Evolutionary conservation across 2,113 vertebrate species (phyloP), one percentile per base, ranked within the genome.

Genomic region (Clarias gariepinus): DNA sequence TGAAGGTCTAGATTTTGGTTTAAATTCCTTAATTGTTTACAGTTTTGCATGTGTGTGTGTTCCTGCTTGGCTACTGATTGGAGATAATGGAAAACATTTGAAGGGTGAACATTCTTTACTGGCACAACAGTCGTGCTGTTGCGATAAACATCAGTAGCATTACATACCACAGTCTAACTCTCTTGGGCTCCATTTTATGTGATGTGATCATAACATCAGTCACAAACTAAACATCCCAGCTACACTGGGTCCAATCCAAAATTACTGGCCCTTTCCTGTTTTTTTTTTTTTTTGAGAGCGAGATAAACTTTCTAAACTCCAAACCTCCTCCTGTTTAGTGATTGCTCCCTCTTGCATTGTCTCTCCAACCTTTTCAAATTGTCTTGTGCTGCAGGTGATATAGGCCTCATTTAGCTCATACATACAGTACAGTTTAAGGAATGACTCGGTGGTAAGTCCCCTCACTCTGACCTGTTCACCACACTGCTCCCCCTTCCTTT

Each of bases 341-440:
- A 47, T 77, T 28, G 13, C 21, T 25, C 25, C 53, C 47, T 76
- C 41, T n/a, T 5, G 25, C 73, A 53, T 4, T 69, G 28, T 71
- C 30, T 71, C 36, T 47, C 69, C 73, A 68, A 86, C 85, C 89
- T 93, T 91, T 89, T 92, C 88, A 91, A 90, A 90, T 88, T 92
- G 86, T 93, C 90, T 47, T 93, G 80, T 84, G 76, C 61, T 92
- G 90, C 93, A 93, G 93, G 92, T 95, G 94, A 93, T 89, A 87
- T 18, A 12, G 85, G 81, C 87, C 86, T 92, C 89, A 90, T 87
- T 89, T 88, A 87, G 85, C 80, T 15, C 30, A 69, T 87, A 82
- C 30, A 69, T 87, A 82, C 61, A 83, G 66, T 87, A 82, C 61
- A 84, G n/a, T 80, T 5, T 79, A 81, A 90, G 91, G 89, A 90